Conservation (phyloP, 2,888 invertebrate genomes). For the Lysandra bellargus region DNA sequence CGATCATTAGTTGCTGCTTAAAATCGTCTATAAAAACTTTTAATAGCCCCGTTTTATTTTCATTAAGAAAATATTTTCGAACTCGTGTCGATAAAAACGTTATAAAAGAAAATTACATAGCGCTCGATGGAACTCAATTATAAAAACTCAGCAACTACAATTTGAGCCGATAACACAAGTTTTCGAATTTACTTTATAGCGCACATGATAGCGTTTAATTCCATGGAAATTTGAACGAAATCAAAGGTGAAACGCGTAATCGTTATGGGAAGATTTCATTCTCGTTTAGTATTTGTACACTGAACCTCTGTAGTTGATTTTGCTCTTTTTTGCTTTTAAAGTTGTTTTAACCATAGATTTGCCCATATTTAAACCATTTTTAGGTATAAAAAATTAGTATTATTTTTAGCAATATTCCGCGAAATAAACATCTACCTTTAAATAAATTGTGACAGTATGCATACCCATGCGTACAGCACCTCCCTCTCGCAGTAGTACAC, state of each 20-base stretch:
- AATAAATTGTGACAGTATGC: too few relatives aligned
- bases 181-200: constrained; percentile 7
- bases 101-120: constrained; percentile 23
- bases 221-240: constrained; percentile 7
- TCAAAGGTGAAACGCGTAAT: neutral
- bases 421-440: too few relatives aligned
- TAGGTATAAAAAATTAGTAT: too few relatives aligned
- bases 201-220: neutral
- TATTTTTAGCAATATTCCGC: too few relatives aligned
- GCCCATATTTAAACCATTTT: neutral
- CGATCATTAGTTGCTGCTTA: constrained; percentile 6
- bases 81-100: constrained; percentile 23
- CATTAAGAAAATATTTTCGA: constrained; percentile 15
- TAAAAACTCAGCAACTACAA: constrained; percentile 20
- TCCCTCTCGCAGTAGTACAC: too few relatives aligned
- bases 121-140: constrained; percentile 30
- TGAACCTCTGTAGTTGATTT: neutral
- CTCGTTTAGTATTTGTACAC: too few relatives aligned
- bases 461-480: too few relatives aligned
- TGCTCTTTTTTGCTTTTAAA: neutral
- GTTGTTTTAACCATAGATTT: neutral
- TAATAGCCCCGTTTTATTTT: neutral
- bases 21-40: neutral
- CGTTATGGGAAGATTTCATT: too few relatives aligned
- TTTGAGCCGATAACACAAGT: constrained; percentile 18